Evolutionary conservation across 2,113 vertebrate genomes (phyloP), one percentile per base, ranked within the genome.

Genomic region (Aptenodytes patagonicus): DNA sequence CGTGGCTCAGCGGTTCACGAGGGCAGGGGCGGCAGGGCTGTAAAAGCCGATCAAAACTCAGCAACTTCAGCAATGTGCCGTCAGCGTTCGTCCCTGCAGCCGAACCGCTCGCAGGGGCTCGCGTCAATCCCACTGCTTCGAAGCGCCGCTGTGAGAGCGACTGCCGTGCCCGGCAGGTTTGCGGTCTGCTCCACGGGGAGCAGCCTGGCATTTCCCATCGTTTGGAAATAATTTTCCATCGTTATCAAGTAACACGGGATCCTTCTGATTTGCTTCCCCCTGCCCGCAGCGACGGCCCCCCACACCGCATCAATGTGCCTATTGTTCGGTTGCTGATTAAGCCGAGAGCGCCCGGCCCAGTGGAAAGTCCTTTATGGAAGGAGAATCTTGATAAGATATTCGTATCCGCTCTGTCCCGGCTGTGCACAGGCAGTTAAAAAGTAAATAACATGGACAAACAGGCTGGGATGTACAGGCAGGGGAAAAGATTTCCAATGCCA

Each of bases 301-400:
- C 0, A 0, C 9, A 1, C 42, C 3, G 0, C 31, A 1, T 93
- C 42, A 57, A n/a, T 54, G 55, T 31, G 13, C 25, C 87, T 58
- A 34, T 55, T 83, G 57, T 93, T 79, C 0, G 2, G 54, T 12
- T 72, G 89, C 69, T 92, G 86, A 92, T 83, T 82, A 92, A 55
- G 44, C 65, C 0, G 0, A 84, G 82, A 2, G 0, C 1, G 0
- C 76, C 83, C 5, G 31, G 38, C 87, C 55, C 32, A 1, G 84
- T 58, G 87, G 84, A 90, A 96, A 97, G 75, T 93, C 77, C 81
- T 92, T 95, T 79, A 20, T 87, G 73, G 86, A 83, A 57, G 55
- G 42, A 94, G 66, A 84, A 93, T 91, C 93, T 87, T 88, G 96
- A 91, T 97, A 95, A 96, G 89, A 77, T 57, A 13, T 31, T 76